Evolutionary conservation across 2,113 vertebrate species (phyloP), one percentile per base, ranked within the genome.

Genomic region (Paramisgurnus dabryanus): DNA sequence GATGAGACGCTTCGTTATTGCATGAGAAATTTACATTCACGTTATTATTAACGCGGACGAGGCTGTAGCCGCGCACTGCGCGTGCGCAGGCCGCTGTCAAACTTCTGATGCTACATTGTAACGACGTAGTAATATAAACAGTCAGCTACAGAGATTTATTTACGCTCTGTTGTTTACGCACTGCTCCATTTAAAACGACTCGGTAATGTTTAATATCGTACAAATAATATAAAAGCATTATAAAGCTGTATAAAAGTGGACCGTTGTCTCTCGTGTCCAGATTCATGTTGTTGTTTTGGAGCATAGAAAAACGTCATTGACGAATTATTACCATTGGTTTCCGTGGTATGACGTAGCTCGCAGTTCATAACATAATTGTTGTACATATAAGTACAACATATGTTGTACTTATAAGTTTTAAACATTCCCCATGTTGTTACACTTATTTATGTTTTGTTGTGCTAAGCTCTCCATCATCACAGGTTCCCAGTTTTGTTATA

Each of bases 71-170:
- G 22, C 43, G 27, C 69, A 50, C 13, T 60, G 81, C 86, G 86
- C 87, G 86, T 81, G 87, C 85, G 86, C 84, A 74, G 47, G 80
- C 67, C 58, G 71, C 50, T 66, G 67, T 66, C 72, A 81, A 85
- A 80, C 84, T 82, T 78, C 66, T 60, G 74, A 65, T 75, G 63
- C 15, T 66, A 60, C 40, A 45, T 43, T 47, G 0, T 61, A 18
- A 43, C 17, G 8, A 3, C 6, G 39, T 60, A 40, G 17, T 61
- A 8, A 60, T 45, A 6, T 18, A 76, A 50, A 11, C 12, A 4
- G 4, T 12, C 5, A 12, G 50, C 50, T 57, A 22, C 55, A 63
- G 27, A 40, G 22, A 53, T 53, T 55, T 76, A 22, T 50, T 64
- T 71, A 57, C 50, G 50, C 15, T 58, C 17, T 58, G 7, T 58